Base-by-base conservation (phyloP, 2,888 invertebrate species). In the Pogonocherus hispidulus region DNA sequence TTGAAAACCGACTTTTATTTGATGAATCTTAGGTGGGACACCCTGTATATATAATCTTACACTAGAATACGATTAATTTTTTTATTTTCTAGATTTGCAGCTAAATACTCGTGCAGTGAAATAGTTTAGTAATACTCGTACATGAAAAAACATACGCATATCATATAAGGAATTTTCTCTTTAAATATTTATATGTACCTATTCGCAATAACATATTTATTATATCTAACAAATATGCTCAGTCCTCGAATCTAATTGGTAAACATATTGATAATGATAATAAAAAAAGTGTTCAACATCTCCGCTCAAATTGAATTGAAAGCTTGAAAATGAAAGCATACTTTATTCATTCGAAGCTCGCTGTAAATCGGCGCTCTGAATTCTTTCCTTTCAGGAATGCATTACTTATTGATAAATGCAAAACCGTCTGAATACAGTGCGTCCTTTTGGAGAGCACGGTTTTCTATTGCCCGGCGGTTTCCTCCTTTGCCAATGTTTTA, bases 281-380 rank as follows among this genome's bases (percentile, higher is more conserved):
- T 3, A 14, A 41, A 41, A 41, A 41, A 41, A 14, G 4, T 49
- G n/a, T 56, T 18, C 46, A 55, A 63, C 67, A 63, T 69, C 74
- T 60, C 67, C 60, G 51, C 49, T n/a, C 60, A 71, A 76, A 73
- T 75, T 71, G 67, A 75, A 73, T 76, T 67, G 68, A 66, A 69
- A 66, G 63, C 70, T 73, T 75, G 75, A 75, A 78, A 76, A 79
- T 78, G 77, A 78, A 78, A 79, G 77, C 72, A 79, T 79, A 65
- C 72, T 73, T 78, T 79, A 78, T 79, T 79, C 78, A 78, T 75
- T 72, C 69, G 67, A 68, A 63, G 63, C 71, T 60, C 72, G 68
- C 72, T 66, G 72, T 70, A 76, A 76, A 76, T 77, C 78, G 77
- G 70, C 64, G 72, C 55, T 37, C 63, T 56, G 71, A 71, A 74